A percentile compares a stretch with the other conserved stretches of the same genome.
These are phyloP conservation scores for Eulithis prunata DNA, from an alignment of 2,888 invertebrate species.

Conservation along the genomic window DNA sequence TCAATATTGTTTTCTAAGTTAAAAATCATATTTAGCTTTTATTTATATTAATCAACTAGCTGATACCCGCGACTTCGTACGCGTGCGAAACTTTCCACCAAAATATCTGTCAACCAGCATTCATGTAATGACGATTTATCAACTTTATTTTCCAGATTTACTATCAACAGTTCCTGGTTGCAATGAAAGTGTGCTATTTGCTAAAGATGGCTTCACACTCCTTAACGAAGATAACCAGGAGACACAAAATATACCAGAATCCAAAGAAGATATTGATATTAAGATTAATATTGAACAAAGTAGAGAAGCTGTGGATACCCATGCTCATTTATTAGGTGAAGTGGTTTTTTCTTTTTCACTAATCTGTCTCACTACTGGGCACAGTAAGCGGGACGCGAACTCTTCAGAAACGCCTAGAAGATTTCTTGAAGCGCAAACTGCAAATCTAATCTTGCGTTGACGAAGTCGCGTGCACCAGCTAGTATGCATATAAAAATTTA, in stretches of 20 bases:
- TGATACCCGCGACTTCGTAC: too few relatives aligned
- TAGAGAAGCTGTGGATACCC: constrained; percentile 83
- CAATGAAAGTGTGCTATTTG: constrained; percentile 83
- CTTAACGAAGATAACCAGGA: constrained; percentile 54
- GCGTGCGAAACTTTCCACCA: too few relatives aligned
- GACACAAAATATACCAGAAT: constrained; percentile 48
- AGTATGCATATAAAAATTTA: too few relatives aligned
- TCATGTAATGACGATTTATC: not conserved
- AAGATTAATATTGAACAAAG: constrained; percentile 81
- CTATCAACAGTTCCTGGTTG: constrained; percentile 88
- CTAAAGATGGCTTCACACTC: constrained; percentile 80
- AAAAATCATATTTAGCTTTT: too few relatives aligned
- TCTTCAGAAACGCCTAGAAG: too few relatives aligned
- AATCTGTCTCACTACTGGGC: not conserved
- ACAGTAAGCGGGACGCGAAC: too few relatives aligned
- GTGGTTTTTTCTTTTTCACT: not conserved
- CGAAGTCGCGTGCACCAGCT: too few relatives aligned
- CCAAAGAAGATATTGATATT: constrained; percentile 57
- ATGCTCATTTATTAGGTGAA: constrained; percentile 84
- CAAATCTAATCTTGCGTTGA: too few relatives aligned
- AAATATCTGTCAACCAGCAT: too few relatives aligned
- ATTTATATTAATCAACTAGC: not conserved
- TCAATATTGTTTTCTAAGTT: too few relatives aligned
- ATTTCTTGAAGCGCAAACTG: too few relatives aligned
- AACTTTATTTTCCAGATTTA: constrained; percentile 70